phyloP scores from a whole-genome alignment of 1,140 invertebrate genomes.

The Amphibalanus amphitrite region DNA sequence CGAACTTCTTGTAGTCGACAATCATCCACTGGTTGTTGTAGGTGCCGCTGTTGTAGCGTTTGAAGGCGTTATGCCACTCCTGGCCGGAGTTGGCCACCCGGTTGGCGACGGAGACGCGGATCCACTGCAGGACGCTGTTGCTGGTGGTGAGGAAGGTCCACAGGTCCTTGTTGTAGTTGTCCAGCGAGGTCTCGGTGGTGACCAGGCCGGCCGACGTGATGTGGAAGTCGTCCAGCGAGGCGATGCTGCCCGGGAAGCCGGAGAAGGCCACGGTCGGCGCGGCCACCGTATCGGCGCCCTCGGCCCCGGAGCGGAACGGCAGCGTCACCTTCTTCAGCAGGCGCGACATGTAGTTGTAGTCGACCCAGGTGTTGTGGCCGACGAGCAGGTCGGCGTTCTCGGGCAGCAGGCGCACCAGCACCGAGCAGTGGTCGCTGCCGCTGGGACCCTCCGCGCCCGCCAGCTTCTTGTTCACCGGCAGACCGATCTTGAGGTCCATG shows the following conservation, averaged over 20 bases:
- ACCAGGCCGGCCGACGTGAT: slow-evolving; percentile 43
- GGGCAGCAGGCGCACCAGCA: slow-evolving; percentile 39
- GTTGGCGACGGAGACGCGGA: slow-evolving; percentile 70
- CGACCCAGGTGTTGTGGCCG: slow-evolving; percentile 48
- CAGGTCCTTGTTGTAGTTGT: slow-evolving; percentile 43
- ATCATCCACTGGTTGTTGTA: slow-evolving; percentile 80
- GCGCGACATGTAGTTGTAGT: slow-evolving; percentile 68
- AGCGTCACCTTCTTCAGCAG: slow-evolving; percentile 79
- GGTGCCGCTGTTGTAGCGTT: slow-evolving; percentile 53
- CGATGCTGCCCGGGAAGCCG: slow-evolving; percentile 69
- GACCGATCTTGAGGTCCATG: background rate
- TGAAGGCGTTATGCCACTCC: slow-evolving; percentile 46
- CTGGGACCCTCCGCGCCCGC: background rate
- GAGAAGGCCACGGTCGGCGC: slow-evolving; percentile 55
- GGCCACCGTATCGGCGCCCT: slow-evolving; percentile 32
- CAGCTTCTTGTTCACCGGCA: background rate
- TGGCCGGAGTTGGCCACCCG: slow-evolving; percentile 48
- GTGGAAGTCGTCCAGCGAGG: slow-evolving; percentile 79
- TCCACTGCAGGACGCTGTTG: slow-evolving; percentile 46
- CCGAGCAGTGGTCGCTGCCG: slow-evolving; percentile 31
- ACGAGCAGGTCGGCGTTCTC: slow-evolving; percentile 36
- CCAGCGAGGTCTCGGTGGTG: slow-evolving; percentile 51
- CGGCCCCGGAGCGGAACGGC: slow-evolving; percentile 41
- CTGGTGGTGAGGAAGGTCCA: slow-evolving; percentile 37
- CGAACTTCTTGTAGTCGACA: slow-evolving; percentile 49